A percentile compares a stretch with the other conserved stretches of the same genome.
Conservation (phyloP, 2,888 invertebrate genomes). For the Electrophaes corylata region DNA sequence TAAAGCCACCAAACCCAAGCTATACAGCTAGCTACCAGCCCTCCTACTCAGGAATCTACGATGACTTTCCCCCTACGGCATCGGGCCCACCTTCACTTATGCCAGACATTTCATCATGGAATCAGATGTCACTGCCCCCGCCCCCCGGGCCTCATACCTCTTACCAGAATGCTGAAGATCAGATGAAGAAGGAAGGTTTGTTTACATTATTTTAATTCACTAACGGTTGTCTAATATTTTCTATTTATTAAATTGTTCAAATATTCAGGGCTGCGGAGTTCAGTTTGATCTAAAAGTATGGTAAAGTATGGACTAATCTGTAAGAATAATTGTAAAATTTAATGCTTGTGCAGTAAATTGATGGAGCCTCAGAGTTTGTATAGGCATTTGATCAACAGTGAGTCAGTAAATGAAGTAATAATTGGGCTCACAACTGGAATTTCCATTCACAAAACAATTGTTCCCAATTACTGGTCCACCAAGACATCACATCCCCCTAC, state of each 20-base stretch:
- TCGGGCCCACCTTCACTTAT: slow-evolving; percentile 45
- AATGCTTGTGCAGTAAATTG: background rate
- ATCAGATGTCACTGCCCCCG: slow-evolving; percentile 73
- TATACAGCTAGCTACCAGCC: slow-evolving; percentile 59
- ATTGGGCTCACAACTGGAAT: background rate
- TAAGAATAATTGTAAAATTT: background rate
- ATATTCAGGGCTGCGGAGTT: background rate
- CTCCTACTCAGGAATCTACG: slow-evolving; percentile 68
- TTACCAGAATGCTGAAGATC: slow-evolving; percentile 70
- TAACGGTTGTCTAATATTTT: too few relatives aligned
- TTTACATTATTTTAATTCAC: background rate
- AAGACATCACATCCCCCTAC: too few relatives aligned
- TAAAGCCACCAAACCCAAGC: slow-evolving; percentile 43
- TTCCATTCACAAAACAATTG: background rate
- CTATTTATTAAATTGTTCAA: background rate
- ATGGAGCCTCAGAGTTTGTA: background rate
- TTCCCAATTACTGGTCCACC: background rate
- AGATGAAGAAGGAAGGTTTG: slow-evolving; percentile 81
- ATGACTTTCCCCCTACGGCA: slow-evolving; percentile 65
- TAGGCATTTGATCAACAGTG: too few relatives aligned
- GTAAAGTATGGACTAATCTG: background rate
- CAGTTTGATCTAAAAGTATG: background rate
- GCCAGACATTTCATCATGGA: slow-evolving; percentile 68
- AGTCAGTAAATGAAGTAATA: too few relatives aligned
- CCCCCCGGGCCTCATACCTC: slow-evolving; percentile 49